Evolutionary conservation across 1,140 invertebrate genomes (phyloP).

Genomic region (Rhagoletis pomonella): DNA sequence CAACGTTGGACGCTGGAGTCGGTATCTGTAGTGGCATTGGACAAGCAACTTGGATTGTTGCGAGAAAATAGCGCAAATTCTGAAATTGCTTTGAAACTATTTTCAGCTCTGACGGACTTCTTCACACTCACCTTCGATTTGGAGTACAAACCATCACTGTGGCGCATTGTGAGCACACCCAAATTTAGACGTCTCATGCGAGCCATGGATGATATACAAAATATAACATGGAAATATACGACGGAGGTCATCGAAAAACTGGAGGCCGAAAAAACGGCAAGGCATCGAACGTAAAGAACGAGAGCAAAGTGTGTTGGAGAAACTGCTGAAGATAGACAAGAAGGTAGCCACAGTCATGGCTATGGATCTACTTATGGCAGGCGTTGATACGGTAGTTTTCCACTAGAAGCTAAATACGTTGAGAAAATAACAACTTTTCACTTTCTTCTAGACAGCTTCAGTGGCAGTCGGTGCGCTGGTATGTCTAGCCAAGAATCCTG

Average conservation of each 20-base stretch:
- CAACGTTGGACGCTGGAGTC: slow-evolving; percentile 58
- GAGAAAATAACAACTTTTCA: slow-evolving; percentile 54
- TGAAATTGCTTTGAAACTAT: slow-evolving; percentile 4
- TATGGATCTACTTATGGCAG: slow-evolving; percentile 70
- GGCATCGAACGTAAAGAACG: slow-evolving; percentile 39
- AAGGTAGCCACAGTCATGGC: slow-evolving; percentile 73
- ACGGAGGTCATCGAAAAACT: slow-evolving; percentile 64
- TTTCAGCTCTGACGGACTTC: neutral
- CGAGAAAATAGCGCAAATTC: slow-evolving; percentile 11
- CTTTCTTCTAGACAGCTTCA: slow-evolving; percentile 51
- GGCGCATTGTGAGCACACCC: slow-evolving; percentile 78
- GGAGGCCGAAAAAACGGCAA: slow-evolving; percentile 48
- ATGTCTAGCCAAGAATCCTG: slow-evolving; percentile 79
- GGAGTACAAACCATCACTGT: slow-evolving; percentile 79
- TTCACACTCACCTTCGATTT: slow-evolving; percentile 73
- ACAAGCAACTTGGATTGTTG: slow-evolving; percentile 56
- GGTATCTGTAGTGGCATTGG: slow-evolving; percentile 55
- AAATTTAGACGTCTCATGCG: slow-evolving; percentile 77
- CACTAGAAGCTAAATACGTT: neutral
- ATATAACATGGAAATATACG: slow-evolving; percentile 63
- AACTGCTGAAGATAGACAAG: slow-evolving; percentile 74
- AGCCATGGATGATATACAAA: slow-evolving; percentile 67
- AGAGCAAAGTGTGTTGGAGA: slow-evolving; percentile 69
- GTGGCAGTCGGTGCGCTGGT: neutral
- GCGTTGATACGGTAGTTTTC: slow-evolving; percentile 70